A percentile compares a stretch with the other conserved stretches of the same genome.
Evolutionary conservation across 2,113 vertebrate species (phyloP).

Genomic region (Anhinga anhinga): DNA sequence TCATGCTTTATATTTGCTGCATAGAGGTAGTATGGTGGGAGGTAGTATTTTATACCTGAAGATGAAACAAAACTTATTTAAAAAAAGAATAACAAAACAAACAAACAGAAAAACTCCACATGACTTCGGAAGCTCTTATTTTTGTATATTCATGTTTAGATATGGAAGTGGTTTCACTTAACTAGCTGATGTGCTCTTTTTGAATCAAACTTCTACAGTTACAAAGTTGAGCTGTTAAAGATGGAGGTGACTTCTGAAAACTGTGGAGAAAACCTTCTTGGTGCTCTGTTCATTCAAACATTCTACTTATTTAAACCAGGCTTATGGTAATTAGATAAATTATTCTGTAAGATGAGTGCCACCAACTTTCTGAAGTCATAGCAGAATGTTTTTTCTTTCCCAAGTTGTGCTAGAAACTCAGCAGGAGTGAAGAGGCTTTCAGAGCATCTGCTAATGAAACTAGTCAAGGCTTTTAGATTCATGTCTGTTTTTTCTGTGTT

Average conservation of each 20-base stretch:
- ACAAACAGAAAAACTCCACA: not conserved
- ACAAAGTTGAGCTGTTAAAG: not conserved
- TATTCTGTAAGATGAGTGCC: not conserved
- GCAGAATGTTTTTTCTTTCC: not conserved
- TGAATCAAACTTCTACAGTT: not conserved
- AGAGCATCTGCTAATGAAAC: not conserved
- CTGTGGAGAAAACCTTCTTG: not conserved
- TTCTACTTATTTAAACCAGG: not conserved
- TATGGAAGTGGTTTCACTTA: not conserved
- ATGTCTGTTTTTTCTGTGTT: not conserved
- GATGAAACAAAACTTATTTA: not conserved
- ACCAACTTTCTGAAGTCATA: not conserved
- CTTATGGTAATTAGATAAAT: not conserved
- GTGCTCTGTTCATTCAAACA: not conserved
- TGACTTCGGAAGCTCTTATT: not conserved
- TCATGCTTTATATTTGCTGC: not conserved
- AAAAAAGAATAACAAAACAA: not conserved
- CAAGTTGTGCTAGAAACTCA: not conserved
- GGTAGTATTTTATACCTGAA: not conserved
- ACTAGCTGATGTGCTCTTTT: not conserved
- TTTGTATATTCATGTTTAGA: not conserved
- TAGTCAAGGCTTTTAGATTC: not conserved
- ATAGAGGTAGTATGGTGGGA: not conserved
- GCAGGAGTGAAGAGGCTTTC: not conserved
- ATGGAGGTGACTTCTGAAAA: not conserved